Evolutionary conservation across 2,797 vertebrate species (phyloP).

Genomic region (Rhinatrema bivittatum): DNA sequence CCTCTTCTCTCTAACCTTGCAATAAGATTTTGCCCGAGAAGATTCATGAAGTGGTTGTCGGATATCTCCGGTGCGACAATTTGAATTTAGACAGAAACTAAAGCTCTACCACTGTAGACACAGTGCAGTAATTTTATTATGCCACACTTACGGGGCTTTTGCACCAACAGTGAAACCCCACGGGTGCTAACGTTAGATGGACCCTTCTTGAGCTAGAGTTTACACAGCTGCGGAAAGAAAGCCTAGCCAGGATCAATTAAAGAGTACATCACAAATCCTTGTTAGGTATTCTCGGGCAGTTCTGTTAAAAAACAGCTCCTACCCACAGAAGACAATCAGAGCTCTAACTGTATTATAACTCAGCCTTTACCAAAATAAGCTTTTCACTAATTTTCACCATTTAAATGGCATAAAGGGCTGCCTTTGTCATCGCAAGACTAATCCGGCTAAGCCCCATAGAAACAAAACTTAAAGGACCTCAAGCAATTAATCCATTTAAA

Average conservation of each 20-base stretch:
- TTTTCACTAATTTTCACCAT: slow-evolving; percentile 40
- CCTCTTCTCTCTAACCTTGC: no score
- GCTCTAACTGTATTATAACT: slow-evolving; percentile 29
- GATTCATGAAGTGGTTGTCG: no score
- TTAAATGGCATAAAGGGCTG: slow-evolving; percentile 34
- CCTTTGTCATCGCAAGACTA: slow-evolving; percentile 39
- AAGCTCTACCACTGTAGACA: no score
- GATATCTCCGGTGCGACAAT: no score
- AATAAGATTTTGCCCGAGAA: no score
- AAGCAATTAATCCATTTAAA: slow-evolving; percentile 39
- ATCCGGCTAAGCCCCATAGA: slow-evolving; percentile 34
- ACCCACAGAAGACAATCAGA: slow-evolving; percentile 3
- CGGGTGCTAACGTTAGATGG: slow-evolving; percentile 31
- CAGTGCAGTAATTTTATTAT: no score
- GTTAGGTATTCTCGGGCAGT: slow-evolving; percentile 30
- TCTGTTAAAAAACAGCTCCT: slow-evolving; percentile 28
- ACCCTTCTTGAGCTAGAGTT: slow-evolving; percentile 32
- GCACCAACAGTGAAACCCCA: slow-evolving; percentile 14
- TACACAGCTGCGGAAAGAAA: slow-evolving; percentile 53
- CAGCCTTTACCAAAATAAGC: slow-evolving; percentile 39
- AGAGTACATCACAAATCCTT: slow-evolving; percentile 28
- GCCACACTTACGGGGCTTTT: slow-evolving; percentile 52
- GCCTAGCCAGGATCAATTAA: slow-evolving; percentile 35
- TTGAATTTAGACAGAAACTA: no score
- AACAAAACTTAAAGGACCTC: slow-evolving; percentile 23